Percentiles rank a stretch among this genome's conserved stretches.
Evolutionary conservation across 2,888 invertebrate species (phyloP).

Genomic region (Cremastinae sp.): DNA sequence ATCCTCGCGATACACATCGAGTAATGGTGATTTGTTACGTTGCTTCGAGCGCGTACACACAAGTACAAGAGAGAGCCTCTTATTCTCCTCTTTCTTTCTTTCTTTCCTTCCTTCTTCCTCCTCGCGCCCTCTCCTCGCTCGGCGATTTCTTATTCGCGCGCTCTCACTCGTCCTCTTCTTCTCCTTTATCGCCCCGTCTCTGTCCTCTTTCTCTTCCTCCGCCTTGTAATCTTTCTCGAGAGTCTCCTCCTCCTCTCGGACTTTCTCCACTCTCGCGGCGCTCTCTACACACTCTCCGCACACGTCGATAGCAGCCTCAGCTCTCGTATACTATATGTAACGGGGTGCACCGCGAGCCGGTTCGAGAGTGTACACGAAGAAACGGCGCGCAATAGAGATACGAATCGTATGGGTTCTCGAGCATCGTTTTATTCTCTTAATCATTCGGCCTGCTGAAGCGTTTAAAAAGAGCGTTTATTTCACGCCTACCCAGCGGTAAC

Average conservation of each 20-base stretch:
- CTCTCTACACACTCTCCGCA: slow-evolving; percentile 29
- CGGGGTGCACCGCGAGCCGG: slow-evolving; percentile 24
- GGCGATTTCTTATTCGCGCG: slow-evolving; percentile 40
- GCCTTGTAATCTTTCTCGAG: slow-evolving; percentile 24
- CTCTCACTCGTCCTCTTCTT: slow-evolving; percentile 18
- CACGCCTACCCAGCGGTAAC: slow-evolving; percentile 58
- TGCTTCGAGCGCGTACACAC: slow-evolving; percentile 70
- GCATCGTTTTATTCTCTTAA: slow-evolving; percentile 64
- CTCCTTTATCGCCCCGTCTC: slow-evolving; percentile 28
- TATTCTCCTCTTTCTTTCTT: slow-evolving; percentile 50
- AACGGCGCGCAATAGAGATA: slow-evolving; percentile 61
- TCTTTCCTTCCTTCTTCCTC: slow-evolving; percentile 38
- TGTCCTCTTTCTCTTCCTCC: slow-evolving; percentile 17
- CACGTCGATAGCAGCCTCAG: slow-evolving; percentile 22
- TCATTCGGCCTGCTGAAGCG: slow-evolving; percentile 44
- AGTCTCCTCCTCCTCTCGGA: slow-evolving; percentile 47
- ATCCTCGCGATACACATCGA: slow-evolving; percentile 80
- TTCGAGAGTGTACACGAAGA: slow-evolving; percentile 20
- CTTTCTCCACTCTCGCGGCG: slow-evolving; percentile 28
- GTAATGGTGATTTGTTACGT: slow-evolving; percentile 80
- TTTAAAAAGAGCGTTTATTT: slow-evolving; percentile 59
- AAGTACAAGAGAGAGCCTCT: slow-evolving; percentile 66
- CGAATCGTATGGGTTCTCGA: slow-evolving; percentile 61
- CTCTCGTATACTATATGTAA: no score
- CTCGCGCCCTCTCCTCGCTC: slow-evolving; percentile 12